phyloP scores from a whole-genome alignment of 2,797 vertebrate species.

The Lycodopsis pacificus region DNA sequence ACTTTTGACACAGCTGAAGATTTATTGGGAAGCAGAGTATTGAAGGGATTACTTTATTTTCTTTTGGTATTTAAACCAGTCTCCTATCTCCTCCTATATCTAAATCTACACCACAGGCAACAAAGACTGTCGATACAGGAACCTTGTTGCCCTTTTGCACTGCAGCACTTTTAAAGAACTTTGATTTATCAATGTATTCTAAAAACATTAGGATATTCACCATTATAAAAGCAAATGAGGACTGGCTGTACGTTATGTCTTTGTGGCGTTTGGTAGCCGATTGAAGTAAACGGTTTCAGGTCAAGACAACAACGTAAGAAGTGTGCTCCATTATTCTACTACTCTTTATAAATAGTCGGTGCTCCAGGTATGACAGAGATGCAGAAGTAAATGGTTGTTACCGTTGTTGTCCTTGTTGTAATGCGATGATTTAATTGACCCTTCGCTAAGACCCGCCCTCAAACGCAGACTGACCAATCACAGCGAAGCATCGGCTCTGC shows the following conservation, averaged over 20 bases:
- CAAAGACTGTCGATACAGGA: neutral
- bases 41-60: conserved; percentile 34
- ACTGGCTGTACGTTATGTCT: neutral
- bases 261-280: neutral
- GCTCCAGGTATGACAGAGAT: neutral
- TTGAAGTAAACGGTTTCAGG: too few relatives aligned
- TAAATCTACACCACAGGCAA: conserved; percentile 8
- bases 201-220: neutral
- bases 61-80: conserved; percentile 11
- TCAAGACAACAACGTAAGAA: neutral
- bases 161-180: neutral
- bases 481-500: too few relatives aligned
- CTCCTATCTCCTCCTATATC: neutral
- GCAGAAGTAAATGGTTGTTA: neutral
- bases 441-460: too few relatives aligned
- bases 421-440: neutral
- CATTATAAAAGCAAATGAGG: neutral
- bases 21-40: conserved; percentile 33
- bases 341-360: neutral
- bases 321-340: neutral
- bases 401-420: neutral
- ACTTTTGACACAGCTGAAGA: conserved; percentile 31
- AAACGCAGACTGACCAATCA: too few relatives aligned
- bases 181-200: neutral
- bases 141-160: neutral